Percentiles rank a stretch among this genome's conserved stretches.
Conservation (phyloP, 2,888 invertebrate genomes). For the Drosophila anomalata region DNA sequence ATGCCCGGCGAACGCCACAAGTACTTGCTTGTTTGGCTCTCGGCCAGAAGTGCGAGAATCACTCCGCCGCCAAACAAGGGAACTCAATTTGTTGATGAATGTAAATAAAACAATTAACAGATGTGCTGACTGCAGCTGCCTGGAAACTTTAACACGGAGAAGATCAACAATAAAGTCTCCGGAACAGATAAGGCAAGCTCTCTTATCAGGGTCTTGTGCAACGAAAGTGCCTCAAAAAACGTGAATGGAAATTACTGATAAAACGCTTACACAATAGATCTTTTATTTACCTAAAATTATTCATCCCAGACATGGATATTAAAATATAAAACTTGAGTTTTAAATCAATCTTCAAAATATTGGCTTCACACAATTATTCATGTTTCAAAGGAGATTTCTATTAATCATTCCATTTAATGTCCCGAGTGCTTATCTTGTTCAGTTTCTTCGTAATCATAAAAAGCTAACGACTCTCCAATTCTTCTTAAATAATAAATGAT, state of each 20-base stretch:
- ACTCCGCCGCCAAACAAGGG: constrained; percentile 49
- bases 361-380: too few species aligned
- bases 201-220: constrained; percentile 12
- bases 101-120: constrained; percentile 28
- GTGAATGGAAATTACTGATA: constrained; percentile 6
- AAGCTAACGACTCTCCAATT: background rate
- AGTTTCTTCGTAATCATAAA: background rate
- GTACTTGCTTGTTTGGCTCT: constrained; percentile 34
- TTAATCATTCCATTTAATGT: too few species aligned
- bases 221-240: constrained; percentile 11
- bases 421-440: background rate
- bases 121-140: background rate
- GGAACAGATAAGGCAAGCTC: constrained; percentile 14
- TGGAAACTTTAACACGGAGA: constrained; percentile 11
- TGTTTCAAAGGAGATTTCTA: too few species aligned
- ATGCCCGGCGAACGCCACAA: constrained; percentile 14
- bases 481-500: background rate
- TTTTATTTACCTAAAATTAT: constrained; percentile 8
- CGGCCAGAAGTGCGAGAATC: constrained; percentile 27
- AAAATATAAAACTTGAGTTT: background rate
- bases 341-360: background rate
- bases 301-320: constrained; percentile 4
- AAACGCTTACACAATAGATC: background rate
- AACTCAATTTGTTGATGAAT: constrained; percentile 69
- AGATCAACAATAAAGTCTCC: constrained; percentile 11